Conservation (phyloP, 1,140 invertebrate genomes). For the Plodia interpunctella region DNA sequence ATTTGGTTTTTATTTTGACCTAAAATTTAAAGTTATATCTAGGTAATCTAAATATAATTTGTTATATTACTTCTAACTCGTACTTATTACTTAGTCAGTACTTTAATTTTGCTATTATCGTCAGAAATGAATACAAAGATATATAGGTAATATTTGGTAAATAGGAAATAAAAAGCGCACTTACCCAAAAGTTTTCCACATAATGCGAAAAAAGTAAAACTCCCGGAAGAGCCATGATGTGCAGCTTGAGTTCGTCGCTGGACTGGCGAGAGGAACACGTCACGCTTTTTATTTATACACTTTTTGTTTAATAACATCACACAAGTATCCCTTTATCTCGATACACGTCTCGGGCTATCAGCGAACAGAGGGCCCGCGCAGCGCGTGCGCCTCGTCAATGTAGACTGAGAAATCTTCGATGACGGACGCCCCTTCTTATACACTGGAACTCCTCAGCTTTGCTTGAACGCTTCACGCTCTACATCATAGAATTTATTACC, state of each 20-base stretch:
- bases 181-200: slow-evolving; percentile 70
- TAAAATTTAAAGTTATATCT: too few species aligned
- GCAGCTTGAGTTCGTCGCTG: slow-evolving; percentile 47
- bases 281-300: slow-evolving; percentile 65
- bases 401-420: slow-evolving; percentile 46
- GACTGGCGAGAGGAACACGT: slow-evolving; percentile 45
- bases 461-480: slow-evolving; percentile 69
- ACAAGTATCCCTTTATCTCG: slow-evolving; percentile 54
- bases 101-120: too few species aligned
- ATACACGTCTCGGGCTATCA: slow-evolving; percentile 18
- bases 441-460: slow-evolving; percentile 53
- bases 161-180: slow-evolving; percentile 22
- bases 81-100: too few species aligned
- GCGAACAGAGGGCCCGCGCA: slow-evolving; percentile 16
- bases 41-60: too few species aligned
- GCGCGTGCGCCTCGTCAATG: slow-evolving; percentile 28
- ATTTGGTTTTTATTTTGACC: too few species aligned
- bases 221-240: slow-evolving; percentile 65
- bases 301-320: slow-evolving; percentile 74
- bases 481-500: slow-evolving; percentile 65
- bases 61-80: too few species aligned
- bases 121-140: too few species aligned
- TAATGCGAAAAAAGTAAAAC: slow-evolving; percentile 64
- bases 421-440: slow-evolving; percentile 62
- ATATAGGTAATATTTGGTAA: too few species aligned